These are phyloP conservation scores for Hephaestus fuliginosus DNA, from an alignment of 2,797 vertebrate species.

Conservation along the genomic window DNA sequence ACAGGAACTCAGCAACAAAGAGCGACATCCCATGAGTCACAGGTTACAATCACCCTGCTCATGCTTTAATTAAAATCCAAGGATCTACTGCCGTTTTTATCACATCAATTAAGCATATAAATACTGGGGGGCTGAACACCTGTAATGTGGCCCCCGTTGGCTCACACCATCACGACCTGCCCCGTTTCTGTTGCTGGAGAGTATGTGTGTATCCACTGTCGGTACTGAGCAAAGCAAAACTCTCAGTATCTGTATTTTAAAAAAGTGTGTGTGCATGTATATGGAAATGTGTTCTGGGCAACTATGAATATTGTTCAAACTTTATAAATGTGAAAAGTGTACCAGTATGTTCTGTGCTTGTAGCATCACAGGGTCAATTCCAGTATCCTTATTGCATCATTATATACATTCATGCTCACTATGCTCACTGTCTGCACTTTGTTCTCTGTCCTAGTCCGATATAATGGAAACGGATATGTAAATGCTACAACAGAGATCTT, in stretches of 20 bases:
- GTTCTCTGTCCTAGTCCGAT: conserved; percentile 8
- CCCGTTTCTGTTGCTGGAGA: conserved; percentile 32
- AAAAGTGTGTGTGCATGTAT: conserved; percentile 24
- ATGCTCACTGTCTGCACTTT: not conserved
- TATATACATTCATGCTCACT: not conserved
- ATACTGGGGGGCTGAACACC: conserved; percentile 62
- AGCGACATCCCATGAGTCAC: conserved; percentile 25
- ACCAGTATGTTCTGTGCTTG: conserved; percentile 19
- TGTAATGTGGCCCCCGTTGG: conserved; percentile 54
- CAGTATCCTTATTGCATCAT: conserved; percentile 27
- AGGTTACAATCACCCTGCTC: conserved; percentile 37
- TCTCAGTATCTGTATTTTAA: conserved; percentile 31
- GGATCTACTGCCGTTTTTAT: conserved; percentile 59
- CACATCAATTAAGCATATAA: conserved; percentile 67
- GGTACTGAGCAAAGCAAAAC: conserved; percentile 58
- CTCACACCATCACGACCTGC: conserved; percentile 43
- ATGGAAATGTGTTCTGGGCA: not conserved
- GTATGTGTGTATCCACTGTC: conserved; percentile 4
- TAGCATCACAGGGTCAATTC: conserved; percentile 24
- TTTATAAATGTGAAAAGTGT: conserved; percentile 25
- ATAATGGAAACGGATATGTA: not conserved
- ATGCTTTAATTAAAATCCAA: conserved; percentile 74
- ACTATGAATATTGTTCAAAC: conserved; percentile 47
- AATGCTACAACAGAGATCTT: conserved; percentile 7
- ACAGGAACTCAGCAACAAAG: conserved; percentile 47